Evolutionary conservation across 2,113 vertebrate genomes (phyloP).

Genomic region (Capra hircus): DNA sequence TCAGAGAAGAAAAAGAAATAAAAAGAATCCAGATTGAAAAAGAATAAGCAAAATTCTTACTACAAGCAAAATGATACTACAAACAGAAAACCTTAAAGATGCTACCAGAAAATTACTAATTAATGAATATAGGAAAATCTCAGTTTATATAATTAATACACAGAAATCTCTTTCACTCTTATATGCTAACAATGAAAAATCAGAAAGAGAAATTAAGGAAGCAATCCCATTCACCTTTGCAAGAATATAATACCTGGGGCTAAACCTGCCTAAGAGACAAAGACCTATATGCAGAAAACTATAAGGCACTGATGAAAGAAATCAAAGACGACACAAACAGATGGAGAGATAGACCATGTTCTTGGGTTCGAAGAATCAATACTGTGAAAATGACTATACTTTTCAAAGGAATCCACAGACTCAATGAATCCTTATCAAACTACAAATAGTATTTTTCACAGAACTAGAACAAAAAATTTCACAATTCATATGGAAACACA

Average conservation of each 20-base stretch:
- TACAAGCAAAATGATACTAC: neutral
- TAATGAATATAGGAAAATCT: neutral
- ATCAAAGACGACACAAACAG: neutral
- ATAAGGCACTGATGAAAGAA: neutral
- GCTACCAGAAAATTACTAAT: neutral
- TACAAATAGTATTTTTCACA: neutral
- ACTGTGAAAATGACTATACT: neutral
- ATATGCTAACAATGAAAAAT: neutral
- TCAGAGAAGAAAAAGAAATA: neutral
- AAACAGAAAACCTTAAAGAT: neutral
- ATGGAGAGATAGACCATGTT: neutral
- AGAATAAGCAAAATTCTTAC: neutral
- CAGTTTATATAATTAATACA: neutral
- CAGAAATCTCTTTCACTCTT: neutral
- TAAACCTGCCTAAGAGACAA: neutral
- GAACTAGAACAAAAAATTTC: neutral
- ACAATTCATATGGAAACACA: neutral
- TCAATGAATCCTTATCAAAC: neutral
- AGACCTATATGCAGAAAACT: neutral
- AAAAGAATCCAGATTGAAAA: neutral
- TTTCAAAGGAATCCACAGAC: neutral
- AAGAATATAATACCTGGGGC: neutral
- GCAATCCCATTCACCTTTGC: neutral
- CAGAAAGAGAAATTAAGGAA: neutral
- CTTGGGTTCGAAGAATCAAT: neutral